These are phyloP conservation scores for Erebia ligea DNA, from an alignment of 2,888 invertebrate genomes.

Conservation along the genomic window DNA sequence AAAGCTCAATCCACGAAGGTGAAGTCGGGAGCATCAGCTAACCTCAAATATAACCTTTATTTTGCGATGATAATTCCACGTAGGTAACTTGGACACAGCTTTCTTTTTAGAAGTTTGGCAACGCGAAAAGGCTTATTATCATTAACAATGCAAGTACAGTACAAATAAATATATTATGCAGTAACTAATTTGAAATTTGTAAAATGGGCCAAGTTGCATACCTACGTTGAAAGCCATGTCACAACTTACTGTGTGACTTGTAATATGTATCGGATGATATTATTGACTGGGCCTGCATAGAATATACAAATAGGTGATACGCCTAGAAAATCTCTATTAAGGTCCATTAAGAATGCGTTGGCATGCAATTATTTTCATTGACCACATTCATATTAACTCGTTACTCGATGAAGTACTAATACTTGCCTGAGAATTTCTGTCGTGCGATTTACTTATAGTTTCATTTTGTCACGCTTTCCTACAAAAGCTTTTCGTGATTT, in stretches of 20 bases:
- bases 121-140: too few species aligned
- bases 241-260: constrained; percentile 21
- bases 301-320: constrained; percentile 19
- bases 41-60: too few species aligned
- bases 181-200: background rate
- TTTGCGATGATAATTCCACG: too few species aligned
- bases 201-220: constrained; percentile 17
- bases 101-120: too few species aligned
- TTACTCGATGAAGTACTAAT: background rate
- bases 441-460: background rate
- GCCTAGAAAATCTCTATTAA: constrained; percentile 19
- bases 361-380: constrained; percentile 15
- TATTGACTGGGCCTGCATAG: constrained; percentile 13
- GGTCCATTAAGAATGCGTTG: constrained; percentile 12
- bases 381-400: constrained; percentile 6
- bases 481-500: too few species aligned
- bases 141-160: too few species aligned
- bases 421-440: background rate
- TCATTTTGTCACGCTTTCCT: too few species aligned
- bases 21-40: too few species aligned
- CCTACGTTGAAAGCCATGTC: constrained; percentile 14
- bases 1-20: too few species aligned
- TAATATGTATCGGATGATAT: constrained; percentile 20
- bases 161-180: background rate
- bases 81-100: too few species aligned